Conservation (phyloP, 2,113 vertebrate species). For the Leiothrix lutea region DNA sequence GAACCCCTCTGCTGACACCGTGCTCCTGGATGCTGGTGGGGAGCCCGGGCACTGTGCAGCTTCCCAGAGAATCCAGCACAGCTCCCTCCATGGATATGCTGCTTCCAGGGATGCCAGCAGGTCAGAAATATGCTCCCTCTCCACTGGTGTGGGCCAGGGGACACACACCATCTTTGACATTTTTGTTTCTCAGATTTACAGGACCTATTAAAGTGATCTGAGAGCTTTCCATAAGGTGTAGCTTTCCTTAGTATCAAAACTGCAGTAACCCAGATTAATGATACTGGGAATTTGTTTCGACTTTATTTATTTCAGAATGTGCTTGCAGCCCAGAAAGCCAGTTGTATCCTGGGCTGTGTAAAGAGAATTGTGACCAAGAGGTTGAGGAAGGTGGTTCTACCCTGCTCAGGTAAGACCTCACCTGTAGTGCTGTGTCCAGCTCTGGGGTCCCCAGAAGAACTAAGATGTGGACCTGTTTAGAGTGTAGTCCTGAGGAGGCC, state of each 20-base stretch:
- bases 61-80: no score
- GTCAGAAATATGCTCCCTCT: neutral
- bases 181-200: neutral
- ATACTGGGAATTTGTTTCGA: neutral
- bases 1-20: neutral
- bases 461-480: neutral
- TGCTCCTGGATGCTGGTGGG: accelerated
- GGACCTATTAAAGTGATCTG: neutral
- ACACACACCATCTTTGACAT: neutral
- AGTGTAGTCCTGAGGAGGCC: neutral
- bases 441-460: neutral
- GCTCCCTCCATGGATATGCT: neutral
- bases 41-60: accelerated
- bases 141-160: accelerated
- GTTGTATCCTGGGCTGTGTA: neutral
- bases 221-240: neutral
- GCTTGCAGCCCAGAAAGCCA: neutral
- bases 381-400: neutral
- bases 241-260: neutral
- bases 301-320: neutral
- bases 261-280: neutral
- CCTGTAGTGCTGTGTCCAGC: neutral
- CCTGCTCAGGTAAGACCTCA: neutral
- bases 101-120: neutral
- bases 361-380: neutral